Conservation (phyloP, 2,797 vertebrate species). For the Acanthopagrus latus region DNA sequence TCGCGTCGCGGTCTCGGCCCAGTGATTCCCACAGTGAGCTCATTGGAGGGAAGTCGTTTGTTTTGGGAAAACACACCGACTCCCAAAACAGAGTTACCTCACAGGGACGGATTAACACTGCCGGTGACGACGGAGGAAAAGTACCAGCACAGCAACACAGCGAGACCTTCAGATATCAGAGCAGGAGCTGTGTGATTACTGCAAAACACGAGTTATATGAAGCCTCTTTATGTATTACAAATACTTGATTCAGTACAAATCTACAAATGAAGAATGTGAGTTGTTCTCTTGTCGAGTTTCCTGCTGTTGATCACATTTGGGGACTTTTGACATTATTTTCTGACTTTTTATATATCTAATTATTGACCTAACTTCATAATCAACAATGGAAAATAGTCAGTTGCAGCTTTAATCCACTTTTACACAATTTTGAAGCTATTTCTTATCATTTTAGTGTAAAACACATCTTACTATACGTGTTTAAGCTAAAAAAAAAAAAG, state of each 20-base stretch:
- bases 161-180: neutral
- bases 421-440: neutral
- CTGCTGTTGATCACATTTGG: no score
- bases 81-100: neutral
- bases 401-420: neutral
- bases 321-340: no score
- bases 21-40: constrained; percentile 3
- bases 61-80: constrained; percentile 4
- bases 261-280: no score
- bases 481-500: no score
- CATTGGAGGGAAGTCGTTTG: neutral
- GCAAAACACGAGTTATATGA: no score
- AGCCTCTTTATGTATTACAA: neutral
- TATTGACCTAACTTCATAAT: neutral
- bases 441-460: neutral
- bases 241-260: no score
- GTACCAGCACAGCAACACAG: neutral
- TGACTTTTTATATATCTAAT: no score
- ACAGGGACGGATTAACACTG: no score
- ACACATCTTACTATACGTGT: neutral
- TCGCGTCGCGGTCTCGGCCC: neutral
- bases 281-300: no score
- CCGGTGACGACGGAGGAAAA: neutral
- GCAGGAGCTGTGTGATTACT: neutral
- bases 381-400: neutral